A percentile compares a stretch with the other conserved stretches of the same genome.
These are phyloP conservation scores for Oreochromis spilurus DNA, from an alignment of 2,113 vertebrate genomes.

Conservation along the genomic window DNA sequence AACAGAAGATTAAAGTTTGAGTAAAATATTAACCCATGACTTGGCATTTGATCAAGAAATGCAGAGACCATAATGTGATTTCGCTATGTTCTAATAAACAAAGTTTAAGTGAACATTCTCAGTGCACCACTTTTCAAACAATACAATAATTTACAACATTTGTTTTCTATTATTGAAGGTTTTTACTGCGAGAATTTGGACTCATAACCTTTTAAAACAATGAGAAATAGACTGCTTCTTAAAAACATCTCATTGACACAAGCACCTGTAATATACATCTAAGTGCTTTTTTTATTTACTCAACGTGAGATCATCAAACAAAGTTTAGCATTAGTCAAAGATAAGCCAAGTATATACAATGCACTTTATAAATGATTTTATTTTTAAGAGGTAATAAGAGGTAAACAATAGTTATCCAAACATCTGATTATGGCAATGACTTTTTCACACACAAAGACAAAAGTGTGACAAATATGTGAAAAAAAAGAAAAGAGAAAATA, in stretches of 20 bases:
- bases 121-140: background rate
- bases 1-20: background rate
- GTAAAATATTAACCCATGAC: fast-evolving
- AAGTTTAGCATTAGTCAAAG: background rate
- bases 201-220: background rate
- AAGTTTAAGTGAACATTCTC: background rate
- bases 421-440: background rate
- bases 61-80: background rate
- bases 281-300: background rate
- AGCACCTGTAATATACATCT: background rate
- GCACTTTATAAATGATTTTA: background rate
- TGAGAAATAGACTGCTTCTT: fast-evolving
- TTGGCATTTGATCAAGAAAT: background rate
- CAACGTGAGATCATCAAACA: background rate
- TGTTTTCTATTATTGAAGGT: background rate
- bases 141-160: background rate
- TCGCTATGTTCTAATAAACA: background rate
- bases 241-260: background rate
- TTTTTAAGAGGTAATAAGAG: background rate
- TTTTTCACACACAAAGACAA: background rate
- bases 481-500: background rate
- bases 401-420: background rate
- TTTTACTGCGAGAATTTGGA: background rate
- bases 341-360: background rate
- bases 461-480: background rate